phyloP scores from a whole-genome alignment of 1,140 invertebrate genomes.

The Drosophila eugracilis region DNA sequence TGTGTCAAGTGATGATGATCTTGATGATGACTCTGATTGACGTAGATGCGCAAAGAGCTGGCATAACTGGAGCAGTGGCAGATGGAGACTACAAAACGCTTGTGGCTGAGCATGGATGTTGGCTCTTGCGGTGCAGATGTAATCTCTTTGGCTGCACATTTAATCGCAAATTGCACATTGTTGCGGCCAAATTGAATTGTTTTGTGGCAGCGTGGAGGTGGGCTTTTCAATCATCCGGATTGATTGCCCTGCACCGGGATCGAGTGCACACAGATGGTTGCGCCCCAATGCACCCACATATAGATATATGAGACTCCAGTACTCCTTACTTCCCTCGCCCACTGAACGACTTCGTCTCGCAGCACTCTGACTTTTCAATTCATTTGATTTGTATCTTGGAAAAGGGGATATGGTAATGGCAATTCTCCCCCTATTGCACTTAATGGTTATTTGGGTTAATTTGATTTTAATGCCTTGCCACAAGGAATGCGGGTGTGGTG shows the following conservation, averaged over 20 bases:
- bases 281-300: conserved; percentile 26
- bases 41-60: conserved; percentile 3
- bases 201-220: conserved; percentile 25
- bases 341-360: conserved; percentile 12
- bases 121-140: conserved; percentile 35
- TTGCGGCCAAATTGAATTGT: conserved; percentile 43
- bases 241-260: conserved; percentile 20
- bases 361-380: conserved; percentile 34
- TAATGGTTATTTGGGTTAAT: conserved; percentile 31
- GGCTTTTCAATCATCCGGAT: conserved; percentile 35
- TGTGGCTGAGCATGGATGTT: conserved; percentile 31
- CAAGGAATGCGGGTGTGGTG: conserved; percentile 34
- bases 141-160: conserved; percentile 46
- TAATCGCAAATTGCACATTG: conserved; percentile 42
- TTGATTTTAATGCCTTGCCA: conserved; percentile 34
- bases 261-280: conserved; percentile 34
- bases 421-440: neutral
- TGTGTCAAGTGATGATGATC: conserved; percentile 43
- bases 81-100: conserved; percentile 28
- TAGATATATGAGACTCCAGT: neutral
- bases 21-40: conserved; percentile 29
- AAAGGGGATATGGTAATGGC: conserved; percentile 27
- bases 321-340: neutral
- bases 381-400: conserved; percentile 41
- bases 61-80: conserved; percentile 15